These are phyloP conservation scores for Cheilosia vernalis DNA, from an alignment of 2,888 invertebrate species.

Conservation along the genomic window DNA sequence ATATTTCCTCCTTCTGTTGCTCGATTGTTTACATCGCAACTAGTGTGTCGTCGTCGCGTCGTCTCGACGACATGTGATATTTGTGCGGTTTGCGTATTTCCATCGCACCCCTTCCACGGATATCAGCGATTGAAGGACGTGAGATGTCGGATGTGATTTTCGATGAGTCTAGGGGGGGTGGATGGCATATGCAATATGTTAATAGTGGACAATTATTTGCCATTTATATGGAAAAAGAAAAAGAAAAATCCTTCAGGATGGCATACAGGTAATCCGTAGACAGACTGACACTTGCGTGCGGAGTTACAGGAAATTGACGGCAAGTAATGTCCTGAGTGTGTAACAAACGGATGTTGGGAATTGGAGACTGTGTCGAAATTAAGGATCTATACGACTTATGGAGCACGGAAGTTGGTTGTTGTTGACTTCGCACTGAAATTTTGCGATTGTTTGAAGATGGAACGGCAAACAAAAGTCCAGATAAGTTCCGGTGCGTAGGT, in stretches of 20 bases:
- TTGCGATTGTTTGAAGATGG: conserved; percentile 43
- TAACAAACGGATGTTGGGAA: conserved; percentile 55
- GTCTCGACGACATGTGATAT: conserved; percentile 48
- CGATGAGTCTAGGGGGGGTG: conserved; percentile 4
- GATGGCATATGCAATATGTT: conserved; percentile 60
- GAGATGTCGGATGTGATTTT: conserved; percentile 61
- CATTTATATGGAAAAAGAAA: conserved; percentile 40
- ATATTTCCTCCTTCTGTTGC: conserved; percentile 38
- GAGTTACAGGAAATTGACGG: conserved; percentile 65
- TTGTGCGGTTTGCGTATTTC: conserved; percentile 17
- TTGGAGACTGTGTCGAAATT: conserved; percentile 54
- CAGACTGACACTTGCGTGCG: conserved; percentile 64
- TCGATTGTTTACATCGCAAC: conserved; percentile 71
- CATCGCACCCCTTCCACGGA: conserved; percentile 16
- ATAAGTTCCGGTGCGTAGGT: conserved; percentile 56
- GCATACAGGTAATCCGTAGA: conserved; percentile 46
- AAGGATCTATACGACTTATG: conserved; percentile 44
- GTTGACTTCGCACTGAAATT: conserved; percentile 37
- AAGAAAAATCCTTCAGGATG: not conserved
- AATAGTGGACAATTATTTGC: conserved; percentile 73
- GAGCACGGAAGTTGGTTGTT: conserved; percentile 56
- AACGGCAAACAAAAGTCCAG: conserved; percentile 56
- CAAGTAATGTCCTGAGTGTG: conserved; percentile 61
- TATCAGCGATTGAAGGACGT: conserved; percentile 59
- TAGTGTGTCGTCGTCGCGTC: conserved; percentile 61